Evolutionary conservation across 92 coral and sea anemone genomes (phyloP).

Genomic region (Chrysogorgia sp.): DNA sequence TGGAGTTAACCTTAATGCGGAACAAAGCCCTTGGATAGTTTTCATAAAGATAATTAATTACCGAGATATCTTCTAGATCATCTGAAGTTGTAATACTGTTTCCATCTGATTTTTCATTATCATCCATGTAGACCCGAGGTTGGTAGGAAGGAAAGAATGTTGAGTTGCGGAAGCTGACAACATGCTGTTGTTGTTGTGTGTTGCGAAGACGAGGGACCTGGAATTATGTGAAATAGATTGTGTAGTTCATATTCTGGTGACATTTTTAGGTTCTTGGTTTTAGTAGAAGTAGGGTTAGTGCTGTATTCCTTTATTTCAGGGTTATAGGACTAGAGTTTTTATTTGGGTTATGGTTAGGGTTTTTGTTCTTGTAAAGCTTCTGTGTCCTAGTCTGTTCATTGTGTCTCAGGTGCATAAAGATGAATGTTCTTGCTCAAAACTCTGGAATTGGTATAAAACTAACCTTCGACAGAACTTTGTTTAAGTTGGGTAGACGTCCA

Average conservation of each 20-base stretch:
- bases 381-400: no score
- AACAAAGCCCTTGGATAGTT: no score
- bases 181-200: constrained; percentile 64
- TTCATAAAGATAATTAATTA: neutral
- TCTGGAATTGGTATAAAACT: constrained; percentile 5
- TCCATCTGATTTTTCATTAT: constrained; percentile 72
- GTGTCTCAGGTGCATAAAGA: no score
- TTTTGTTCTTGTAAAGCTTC: no score
- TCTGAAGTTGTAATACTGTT: constrained; percentile 75
- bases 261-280: no score
- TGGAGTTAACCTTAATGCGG: neutral
- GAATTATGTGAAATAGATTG: no score
- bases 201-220: constrained; percentile 16
- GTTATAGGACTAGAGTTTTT: no score
- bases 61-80: constrained; percentile 70
- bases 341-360: no score
- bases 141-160: constrained; percentile 96
- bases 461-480: constrained; percentile 77
- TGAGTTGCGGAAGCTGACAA: constrained; percentile 86
- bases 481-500: constrained; percentile 85
- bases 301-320: no score
- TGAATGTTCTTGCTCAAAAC: no score
- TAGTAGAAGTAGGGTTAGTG: no score
- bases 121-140: constrained; percentile 95
- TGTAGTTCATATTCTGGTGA: no score